phyloP scores from a whole-genome alignment of 2,797 vertebrate species.

The Xyrichtys novacula region DNA sequence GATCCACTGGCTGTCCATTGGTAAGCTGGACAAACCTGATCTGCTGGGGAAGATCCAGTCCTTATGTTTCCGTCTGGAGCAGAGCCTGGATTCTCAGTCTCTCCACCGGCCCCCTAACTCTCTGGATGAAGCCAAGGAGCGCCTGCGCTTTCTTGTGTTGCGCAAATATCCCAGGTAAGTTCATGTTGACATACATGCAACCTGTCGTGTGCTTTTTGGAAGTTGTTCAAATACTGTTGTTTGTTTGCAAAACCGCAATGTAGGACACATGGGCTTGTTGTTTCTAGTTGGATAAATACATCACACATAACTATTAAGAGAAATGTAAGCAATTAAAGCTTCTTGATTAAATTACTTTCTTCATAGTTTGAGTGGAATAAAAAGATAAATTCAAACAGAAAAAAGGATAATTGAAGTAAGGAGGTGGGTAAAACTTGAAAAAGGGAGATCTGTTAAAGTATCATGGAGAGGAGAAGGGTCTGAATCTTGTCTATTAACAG shows the following conservation, averaged over 20 bases:
- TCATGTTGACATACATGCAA: constrained; percentile 2
- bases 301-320: background rate
- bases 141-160: constrained; percentile 91
- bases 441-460: too few species aligned
- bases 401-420: too few species aligned
- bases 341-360: background rate
- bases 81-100: constrained; percentile 84
- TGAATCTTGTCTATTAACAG: too few species aligned
- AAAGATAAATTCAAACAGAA: too few species aligned
- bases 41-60: constrained; percentile 95
- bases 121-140: constrained; percentile 95
- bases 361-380: too few species aligned
- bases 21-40: constrained; percentile 93
- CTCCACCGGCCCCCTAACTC: constrained; percentile 89
- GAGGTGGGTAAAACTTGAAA: too few species aligned
- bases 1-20: constrained; percentile 95
- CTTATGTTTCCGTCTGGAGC: constrained; percentile 93
- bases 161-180: constrained; percentile 88
- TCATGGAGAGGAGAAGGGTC: too few species aligned
- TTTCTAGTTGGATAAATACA: background rate
- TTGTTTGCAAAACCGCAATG: background rate
- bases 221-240: background rate
- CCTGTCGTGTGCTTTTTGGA: constrained; percentile 1
- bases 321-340: background rate
- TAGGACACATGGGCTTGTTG: background rate